Evolutionary conservation across 2,113 vertebrate genomes (phyloP), one percentile per base, ranked within the genome.

Genomic region (Leptobrachium leishanense): DNA sequence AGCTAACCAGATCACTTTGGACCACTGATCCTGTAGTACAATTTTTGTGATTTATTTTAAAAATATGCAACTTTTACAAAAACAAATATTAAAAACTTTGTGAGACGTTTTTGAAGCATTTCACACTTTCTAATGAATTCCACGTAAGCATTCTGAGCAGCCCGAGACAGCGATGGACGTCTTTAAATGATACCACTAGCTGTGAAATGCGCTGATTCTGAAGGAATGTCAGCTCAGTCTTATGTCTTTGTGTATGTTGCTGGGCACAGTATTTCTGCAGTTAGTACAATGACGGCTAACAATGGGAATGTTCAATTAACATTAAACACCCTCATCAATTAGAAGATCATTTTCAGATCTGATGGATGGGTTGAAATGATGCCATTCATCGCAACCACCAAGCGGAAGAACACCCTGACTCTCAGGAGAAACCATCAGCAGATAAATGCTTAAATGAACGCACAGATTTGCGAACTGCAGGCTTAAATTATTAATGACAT

Each of bases 331-430:
- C 87, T 88, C 86, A 86, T 93, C 91, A 93, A 96, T 97, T 95
- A 95, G 94, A 93, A 90, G 93, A 94, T 96, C 91, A 96, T 94
- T 97, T 98, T 92, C 89, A 91, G 89, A 95, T 89, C 88, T 98
- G 95, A 98, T 97, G 93, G 94, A 98, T 98, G 95, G 93, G 85
- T 91, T 92, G 88, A 95, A 94, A 95, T 95, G 94, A 94, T 92
- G 90, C 90, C 88, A 94, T 95, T 96, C 90, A 95, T 93, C 95
- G 91, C 92, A 93, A 92, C 90, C 93, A 96, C 89, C 87, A 86
- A 89, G 92, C 86, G 87, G 93, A 95, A 97, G 92, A 96, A 92
- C 89, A 93, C 84, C 88, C 76, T 64, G 87, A 91, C 88, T 93
- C 84, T 85, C 82, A 87, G 89, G 20, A 87, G 85, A 90, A 88